phyloP scores from a whole-genome alignment of 2,888 invertebrate genomes.

The Cantharis rufa region DNA sequence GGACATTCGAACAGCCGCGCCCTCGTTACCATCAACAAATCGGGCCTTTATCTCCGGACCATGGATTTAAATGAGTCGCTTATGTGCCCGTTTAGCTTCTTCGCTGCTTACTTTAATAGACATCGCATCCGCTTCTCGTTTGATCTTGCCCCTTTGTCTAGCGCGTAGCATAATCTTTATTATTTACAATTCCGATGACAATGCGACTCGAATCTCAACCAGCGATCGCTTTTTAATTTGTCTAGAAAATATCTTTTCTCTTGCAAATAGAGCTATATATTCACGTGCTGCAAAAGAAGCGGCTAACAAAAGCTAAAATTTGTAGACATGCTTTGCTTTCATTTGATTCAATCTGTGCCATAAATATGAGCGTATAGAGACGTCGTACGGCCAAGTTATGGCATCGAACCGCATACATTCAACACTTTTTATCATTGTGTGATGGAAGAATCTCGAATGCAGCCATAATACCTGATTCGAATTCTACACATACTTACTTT shows the following conservation, averaged over 20 bases:
- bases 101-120: slow-evolving; percentile 26
- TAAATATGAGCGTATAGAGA: slow-evolving; percentile 44
- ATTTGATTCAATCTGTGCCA: slow-evolving; percentile 42
- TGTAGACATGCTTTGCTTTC: slow-evolving; percentile 33
- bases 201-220: slow-evolving; percentile 28
- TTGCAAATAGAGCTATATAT: slow-evolving; percentile 33
- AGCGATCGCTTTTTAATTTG: slow-evolving; percentile 31
- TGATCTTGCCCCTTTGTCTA: slow-evolving; percentile 18
- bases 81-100: slow-evolving; percentile 30
- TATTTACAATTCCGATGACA: slow-evolving; percentile 30
- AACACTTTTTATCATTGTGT: slow-evolving; percentile 24
- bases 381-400: slow-evolving; percentile 36
- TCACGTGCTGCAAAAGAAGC: slow-evolving; percentile 21
- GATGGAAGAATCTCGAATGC: slow-evolving; percentile 27
- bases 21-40: slow-evolving; percentile 37
- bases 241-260: slow-evolving; percentile 22
- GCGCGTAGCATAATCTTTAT: slow-evolving; percentile 21
- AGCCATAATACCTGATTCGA: slow-evolving; percentile 24
- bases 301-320: slow-evolving; percentile 32
- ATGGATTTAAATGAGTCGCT: slow-evolving; percentile 39
- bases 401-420: slow-evolving; percentile 28
- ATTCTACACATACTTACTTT: slow-evolving; percentile 24
- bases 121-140: slow-evolving; percentile 25
- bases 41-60: slow-evolving; percentile 35
- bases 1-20: slow-evolving; percentile 57